Percentiles rank a stretch among this genome's conserved stretches.
These are phyloP conservation scores for Catagonus wagneri DNA, from an alignment of 2,113 vertebrate species.

Conservation along the genomic window DNA sequence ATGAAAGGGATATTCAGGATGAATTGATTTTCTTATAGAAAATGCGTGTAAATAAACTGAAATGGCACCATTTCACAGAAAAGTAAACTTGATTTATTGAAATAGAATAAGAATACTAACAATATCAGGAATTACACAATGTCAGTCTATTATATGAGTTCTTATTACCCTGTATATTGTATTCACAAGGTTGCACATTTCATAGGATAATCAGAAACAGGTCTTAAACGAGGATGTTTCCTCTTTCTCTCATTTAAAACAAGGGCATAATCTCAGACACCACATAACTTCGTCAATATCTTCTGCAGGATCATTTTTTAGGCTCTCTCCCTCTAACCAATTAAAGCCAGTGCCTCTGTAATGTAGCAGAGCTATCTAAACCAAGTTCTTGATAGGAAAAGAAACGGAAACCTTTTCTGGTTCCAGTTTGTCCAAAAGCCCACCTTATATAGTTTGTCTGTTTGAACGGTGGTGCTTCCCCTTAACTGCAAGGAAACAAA, in stretches of 20 bases:
- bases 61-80: slow-evolving; percentile 56
- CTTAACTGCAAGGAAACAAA: slow-evolving; percentile 75
- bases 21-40: slow-evolving; percentile 45
- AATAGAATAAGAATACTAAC: slow-evolving; percentile 61
- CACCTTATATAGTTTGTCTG: slow-evolving; percentile 47
- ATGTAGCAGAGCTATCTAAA: slow-evolving; percentile 30
- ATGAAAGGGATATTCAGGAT: not conserved
- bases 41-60: slow-evolving; percentile 60
- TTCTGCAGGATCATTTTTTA: slow-evolving; percentile 40
- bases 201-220: slow-evolving; percentile 57
- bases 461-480: slow-evolving; percentile 60
- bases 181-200: slow-evolving; percentile 26
- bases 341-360: not conserved
- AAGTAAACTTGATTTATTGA: slow-evolving; percentile 63
- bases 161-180: slow-evolving; percentile 32
- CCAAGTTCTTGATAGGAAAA: not conserved
- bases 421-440: not conserved
- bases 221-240: slow-evolving; percentile 43
- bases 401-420: not conserved
- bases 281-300: not conserved
- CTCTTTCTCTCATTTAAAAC: slow-evolving; percentile 46
- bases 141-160: not conserved
- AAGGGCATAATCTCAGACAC: not conserved
- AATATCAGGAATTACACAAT: not conserved
- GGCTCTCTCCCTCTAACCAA: not conserved